Evolutionary conservation across 1,140 invertebrate species (phyloP).

Genomic region (Amphibalanus amphitrite): DNA sequence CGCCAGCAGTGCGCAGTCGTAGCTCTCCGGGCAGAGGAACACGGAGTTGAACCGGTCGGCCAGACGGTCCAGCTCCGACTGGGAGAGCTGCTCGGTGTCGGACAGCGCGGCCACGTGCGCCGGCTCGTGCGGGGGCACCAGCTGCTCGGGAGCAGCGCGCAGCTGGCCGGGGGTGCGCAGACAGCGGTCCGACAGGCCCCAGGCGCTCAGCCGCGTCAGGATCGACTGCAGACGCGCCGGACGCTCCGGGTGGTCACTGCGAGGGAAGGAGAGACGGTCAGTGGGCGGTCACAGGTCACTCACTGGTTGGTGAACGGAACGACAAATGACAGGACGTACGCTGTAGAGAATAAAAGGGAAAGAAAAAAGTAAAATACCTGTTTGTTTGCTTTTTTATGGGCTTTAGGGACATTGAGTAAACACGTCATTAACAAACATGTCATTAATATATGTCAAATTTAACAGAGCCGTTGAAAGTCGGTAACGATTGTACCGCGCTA

Average conservation of each 20-base stretch:
- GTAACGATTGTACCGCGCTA: too few relatives aligned
- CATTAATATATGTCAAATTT: too few relatives aligned
- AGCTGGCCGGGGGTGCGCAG: not conserved
- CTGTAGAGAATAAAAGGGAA: too few relatives aligned
- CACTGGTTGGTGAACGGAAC: too few relatives aligned
- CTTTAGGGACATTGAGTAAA: too few relatives aligned
- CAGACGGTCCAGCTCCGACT: constrained; percentile 35
- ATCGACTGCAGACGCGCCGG: not conserved
- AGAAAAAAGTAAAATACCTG: too few relatives aligned
- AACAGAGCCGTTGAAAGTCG: too few relatives aligned
- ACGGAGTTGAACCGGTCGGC: constrained; percentile 49
- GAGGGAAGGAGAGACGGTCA: not conserved
- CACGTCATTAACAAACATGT: too few relatives aligned
- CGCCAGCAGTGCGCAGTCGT: constrained; percentile 46
- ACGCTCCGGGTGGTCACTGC: not conserved
- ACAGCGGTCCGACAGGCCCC: not conserved
- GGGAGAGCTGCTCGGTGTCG: constrained; percentile 28
- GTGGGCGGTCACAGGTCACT: too few relatives aligned
- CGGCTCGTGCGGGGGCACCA: constrained; percentile 44
- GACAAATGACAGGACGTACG: too few relatives aligned
- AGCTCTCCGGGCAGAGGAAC: constrained; percentile 54
- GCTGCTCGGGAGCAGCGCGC: constrained; percentile 36
- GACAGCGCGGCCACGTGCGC: constrained; percentile 43
- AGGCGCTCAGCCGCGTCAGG: not conserved
- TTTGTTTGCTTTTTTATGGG: too few relatives aligned